phyloP scores from a whole-genome alignment of 2,888 invertebrate genomes.

The Ophion slaviceki region DNA sequence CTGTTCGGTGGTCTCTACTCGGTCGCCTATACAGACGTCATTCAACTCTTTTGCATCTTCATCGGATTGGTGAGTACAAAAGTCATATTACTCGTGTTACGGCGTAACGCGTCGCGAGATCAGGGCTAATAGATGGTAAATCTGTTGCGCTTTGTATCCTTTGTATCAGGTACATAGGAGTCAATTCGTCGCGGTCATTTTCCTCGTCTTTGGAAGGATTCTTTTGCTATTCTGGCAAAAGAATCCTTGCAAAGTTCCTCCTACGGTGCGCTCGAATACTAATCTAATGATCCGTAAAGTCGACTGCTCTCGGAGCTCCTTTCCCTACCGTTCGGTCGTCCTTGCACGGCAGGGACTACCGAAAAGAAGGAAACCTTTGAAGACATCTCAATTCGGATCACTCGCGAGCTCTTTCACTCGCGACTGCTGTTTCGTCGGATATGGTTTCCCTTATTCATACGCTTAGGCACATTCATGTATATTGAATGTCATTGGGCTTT shows the following conservation, averaged over 20 bases:
- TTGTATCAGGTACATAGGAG: not conserved
- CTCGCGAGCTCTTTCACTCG: constrained; percentile 44
- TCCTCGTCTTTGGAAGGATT: not conserved
- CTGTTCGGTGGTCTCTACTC: constrained; percentile 99
- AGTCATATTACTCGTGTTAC: not conserved
- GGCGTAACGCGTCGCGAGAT: not conserved
- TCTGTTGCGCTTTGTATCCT: not conserved
- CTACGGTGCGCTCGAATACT: constrained; percentile 57
- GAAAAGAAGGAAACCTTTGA: constrained; percentile 67
- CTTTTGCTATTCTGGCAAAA: constrained; percentile 20
- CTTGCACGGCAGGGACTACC: constrained; percentile 27
- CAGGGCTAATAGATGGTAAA: not conserved
- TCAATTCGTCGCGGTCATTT: constrained; percentile 20
- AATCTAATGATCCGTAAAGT: constrained; percentile 67
- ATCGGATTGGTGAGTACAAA: constrained; percentile 90
- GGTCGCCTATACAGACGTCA: constrained; percentile 99
- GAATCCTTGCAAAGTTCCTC: constrained; percentile 50
- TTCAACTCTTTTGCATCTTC: constrained; percentile 99
- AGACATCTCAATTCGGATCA: constrained; percentile 56
- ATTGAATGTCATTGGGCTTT: not conserved
- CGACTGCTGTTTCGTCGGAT: constrained; percentile 45
- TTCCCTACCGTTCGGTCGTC: constrained; percentile 30
- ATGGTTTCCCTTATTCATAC: constrained; percentile 39
- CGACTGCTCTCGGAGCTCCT: constrained; percentile 46
- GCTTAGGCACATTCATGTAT: constrained; percentile 8